A percentile compares a stretch with the other conserved stretches of the same genome.
phyloP scores from a whole-genome alignment of 1,140 invertebrate species.

The Zaprionus nigranus region DNA sequence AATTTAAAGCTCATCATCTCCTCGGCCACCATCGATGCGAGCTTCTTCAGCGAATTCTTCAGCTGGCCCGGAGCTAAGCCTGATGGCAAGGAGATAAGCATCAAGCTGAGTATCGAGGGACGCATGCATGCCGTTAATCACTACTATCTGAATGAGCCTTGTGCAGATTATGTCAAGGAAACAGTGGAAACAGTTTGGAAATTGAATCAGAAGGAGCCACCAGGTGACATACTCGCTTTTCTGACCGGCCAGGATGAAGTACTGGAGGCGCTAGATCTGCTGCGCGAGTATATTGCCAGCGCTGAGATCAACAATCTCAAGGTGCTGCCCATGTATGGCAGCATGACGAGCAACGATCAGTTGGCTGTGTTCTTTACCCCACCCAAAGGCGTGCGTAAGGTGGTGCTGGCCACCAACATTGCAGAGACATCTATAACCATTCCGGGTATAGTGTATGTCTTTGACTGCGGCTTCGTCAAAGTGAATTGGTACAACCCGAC shows the following conservation, averaged over 20 bases:
- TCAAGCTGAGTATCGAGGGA: conserved; percentile 95
- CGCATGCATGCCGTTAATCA: conserved; percentile 95
- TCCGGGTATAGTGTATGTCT: conserved; percentile 95
- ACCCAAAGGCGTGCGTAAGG: conserved; percentile 92
- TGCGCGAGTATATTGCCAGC: conserved; percentile 88
- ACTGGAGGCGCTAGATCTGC: conserved; percentile 88
- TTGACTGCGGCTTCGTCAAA: conserved; percentile 99
- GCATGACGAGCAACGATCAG: conserved; percentile 93
- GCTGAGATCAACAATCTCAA: conserved; percentile 88
- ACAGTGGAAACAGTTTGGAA: conserved; percentile 95
- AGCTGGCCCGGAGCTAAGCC: conserved; percentile 86
- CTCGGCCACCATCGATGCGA: conserved; percentile 97
- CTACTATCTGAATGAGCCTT: conserved; percentile 93
- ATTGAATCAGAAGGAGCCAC: conserved; percentile 92
- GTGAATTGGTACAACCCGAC: conserved; percentile 94
- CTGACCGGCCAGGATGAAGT: conserved; percentile 98
- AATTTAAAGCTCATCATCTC: conserved; percentile 95
- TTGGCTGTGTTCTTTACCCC: conserved; percentile 94
- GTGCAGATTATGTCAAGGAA: conserved; percentile 95
- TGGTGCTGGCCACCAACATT: conserved; percentile 98
- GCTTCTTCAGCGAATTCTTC: conserved; percentile 94
- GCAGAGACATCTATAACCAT: conserved; percentile 97
- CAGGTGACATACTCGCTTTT: conserved; percentile 96
- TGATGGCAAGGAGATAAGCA: conserved; percentile 88
- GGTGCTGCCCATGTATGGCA: conserved; percentile 97